These are phyloP conservation scores for Cottus gobio DNA, from an alignment of 2,113 vertebrate species.

Conservation along the genomic window DNA sequence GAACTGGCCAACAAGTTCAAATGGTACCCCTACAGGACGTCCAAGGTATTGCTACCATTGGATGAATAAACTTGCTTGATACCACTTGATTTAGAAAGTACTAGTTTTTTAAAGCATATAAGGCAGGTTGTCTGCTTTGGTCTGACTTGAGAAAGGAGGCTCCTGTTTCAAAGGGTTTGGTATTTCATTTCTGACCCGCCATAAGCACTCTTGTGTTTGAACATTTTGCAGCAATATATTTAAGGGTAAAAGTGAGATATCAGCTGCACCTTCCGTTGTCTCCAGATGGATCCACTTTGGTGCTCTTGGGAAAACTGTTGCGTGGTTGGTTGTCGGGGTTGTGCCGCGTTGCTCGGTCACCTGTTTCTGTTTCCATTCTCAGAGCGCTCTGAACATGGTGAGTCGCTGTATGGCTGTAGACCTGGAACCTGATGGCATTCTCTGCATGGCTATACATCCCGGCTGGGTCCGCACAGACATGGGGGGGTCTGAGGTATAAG, in stretches of 20 bases:
- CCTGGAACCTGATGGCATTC: conserved; percentile 74
- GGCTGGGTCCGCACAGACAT: conserved; percentile 82
- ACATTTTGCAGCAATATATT: neutral
- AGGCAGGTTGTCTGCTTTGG: too few relatives aligned
- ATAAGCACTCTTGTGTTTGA: neutral
- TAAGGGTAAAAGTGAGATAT: too few relatives aligned
- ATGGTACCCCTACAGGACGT: conserved; percentile 84
- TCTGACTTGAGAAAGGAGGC: too few relatives aligned
- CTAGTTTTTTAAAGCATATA: too few relatives aligned
- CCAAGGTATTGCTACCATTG: conserved; percentile 75
- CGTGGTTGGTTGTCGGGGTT: neutral
- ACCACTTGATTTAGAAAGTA: neutral
- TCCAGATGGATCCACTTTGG: neutral
- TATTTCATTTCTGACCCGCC: neutral
- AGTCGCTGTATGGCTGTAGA: conserved; percentile 76
- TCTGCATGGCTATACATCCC: conserved; percentile 77
- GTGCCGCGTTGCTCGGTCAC: neutral
- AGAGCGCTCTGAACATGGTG: conserved; percentile 80
- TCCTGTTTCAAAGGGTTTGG: too few relatives aligned
- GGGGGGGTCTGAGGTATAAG: conserved; percentile 74
- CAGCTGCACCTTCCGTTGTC: neutral
- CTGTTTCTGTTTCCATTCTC: neutral
- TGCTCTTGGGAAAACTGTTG: neutral
- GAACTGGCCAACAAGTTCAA: conserved; percentile 68
- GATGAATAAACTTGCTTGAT: neutral